Evolutionary conservation across 2,113 vertebrate genomes (phyloP), one percentile per base, ranked within the genome.

Genomic region (Donacobius atricapilla): DNA sequence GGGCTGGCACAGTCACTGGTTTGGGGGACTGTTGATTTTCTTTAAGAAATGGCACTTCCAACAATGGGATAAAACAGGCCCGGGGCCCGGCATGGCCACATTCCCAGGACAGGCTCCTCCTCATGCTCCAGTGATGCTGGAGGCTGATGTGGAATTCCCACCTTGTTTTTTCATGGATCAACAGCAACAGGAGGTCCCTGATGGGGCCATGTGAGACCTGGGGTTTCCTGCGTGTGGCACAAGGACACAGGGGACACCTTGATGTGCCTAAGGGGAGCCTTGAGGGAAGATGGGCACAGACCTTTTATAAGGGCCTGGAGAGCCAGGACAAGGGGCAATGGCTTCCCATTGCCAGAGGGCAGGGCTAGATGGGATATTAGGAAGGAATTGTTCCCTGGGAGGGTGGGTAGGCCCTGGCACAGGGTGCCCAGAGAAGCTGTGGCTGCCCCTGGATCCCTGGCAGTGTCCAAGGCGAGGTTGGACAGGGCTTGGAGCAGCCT

Each of bases 401-500:
- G 58, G 37, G 37, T 33, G 68, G 35, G 2, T 0, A 73, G 66
- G 37, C 57, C 75, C 66, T 80, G 85, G 66, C 85, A 35, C 66
- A 80, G 75, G 85, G 15, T 48, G 57, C 31, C 66, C 76, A 72
- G 66, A 80, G 76, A 0, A 80, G 66, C 66, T 89, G 51, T 16
- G 77, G 68, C 77, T 81, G 77, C 22, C 58, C 42, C 77, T 72
- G 57, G 68, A 81, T 73, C 42, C 79, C 56, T 50, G 71, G 27
- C 0, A 63, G 42, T 70, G 88, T 0, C 48, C 56, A 70, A 83
- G 56, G 31, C 35, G 71, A 56, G 79, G 40, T 0, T 76, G 47
- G 61, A 35, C 0, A 0, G 25, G 7, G 47, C 10, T 50, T 11
- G 79, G 40, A 70, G 25, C 31, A 14, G 0, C 31, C 40, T 70